Evolutionary conservation across 2,113 vertebrate genomes (phyloP), one percentile per base, ranked within the genome.

Genomic region (Phaethon lepturus): DNA sequence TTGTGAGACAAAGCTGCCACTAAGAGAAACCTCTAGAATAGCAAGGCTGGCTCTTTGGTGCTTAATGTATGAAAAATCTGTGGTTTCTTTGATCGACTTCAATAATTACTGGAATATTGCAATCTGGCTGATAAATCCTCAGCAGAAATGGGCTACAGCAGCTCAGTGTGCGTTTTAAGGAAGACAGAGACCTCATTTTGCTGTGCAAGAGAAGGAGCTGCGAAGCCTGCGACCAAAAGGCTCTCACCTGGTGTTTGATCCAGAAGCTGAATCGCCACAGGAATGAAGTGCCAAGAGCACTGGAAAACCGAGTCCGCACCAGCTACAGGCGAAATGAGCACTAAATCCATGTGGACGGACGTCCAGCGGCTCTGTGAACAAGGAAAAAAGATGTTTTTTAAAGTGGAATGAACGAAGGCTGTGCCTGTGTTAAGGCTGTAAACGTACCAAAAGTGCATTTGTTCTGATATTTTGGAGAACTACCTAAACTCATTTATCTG

Each of bases 301-400:
- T 16, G 53, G 47, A 75, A 93, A 91, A 59, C 60, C 16, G 45
- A 38, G 45, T 71, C 85, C 78, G 24, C 47, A 67, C 15, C 75
- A 92, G 33, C 31, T 73, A 25, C 38, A 58, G 31, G 20, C 4
- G 76, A 63, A 69, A 35, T 6, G 22, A 38, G 35, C 38, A 17
- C 29, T 42, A 29, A 45, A 31, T 42, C 31, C 42, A 28, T 55
- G 17, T 15, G 40, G 74, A 6, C 20, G 59, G n/a, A 9, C 77
- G 44, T 29, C 24, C 45, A 29, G 28, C 6, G 35, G 7, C 25
- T 7, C 16, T 73, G 69, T 1, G 20, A 69, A 60, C 2, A n/a
- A 55, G 20, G 11, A 24, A 1, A 24, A 28, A 24, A 14, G 1
- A 11, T 2, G 3, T 2, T 26, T 59, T 55, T 68, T 44, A 5